Percentiles rank a stretch among this genome's conserved stretches.
These are phyloP conservation scores for Cephus pulcher DNA, from an alignment of 2,888 invertebrate species.

Conservation along the genomic window DNA sequence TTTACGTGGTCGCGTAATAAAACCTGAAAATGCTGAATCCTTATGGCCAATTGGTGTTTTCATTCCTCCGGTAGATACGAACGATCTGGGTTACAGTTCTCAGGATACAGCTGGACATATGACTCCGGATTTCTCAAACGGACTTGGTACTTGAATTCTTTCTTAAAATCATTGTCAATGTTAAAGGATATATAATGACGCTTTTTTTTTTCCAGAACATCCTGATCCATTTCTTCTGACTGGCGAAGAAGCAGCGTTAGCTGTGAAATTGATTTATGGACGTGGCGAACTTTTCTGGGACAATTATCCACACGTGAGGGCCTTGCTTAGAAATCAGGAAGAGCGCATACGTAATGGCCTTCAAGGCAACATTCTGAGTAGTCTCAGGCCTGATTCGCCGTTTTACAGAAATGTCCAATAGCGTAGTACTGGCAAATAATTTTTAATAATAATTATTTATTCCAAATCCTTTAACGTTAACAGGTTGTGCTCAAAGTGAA, in stretches of 20 bases:
- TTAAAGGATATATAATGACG: conserved; percentile 4
- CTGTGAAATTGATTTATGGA: conserved; percentile 69
- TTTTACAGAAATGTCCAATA: conserved; percentile 66
- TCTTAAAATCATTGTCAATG: background rate
- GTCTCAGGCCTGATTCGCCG: conserved; percentile 73
- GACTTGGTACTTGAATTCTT: conserved; percentile 55
- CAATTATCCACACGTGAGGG: conserved; percentile 74
- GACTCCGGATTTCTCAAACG: conserved; percentile 65
- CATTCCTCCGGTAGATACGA: conserved; percentile 66
- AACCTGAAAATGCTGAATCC: conserved; percentile 67
- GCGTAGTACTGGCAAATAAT: background rate
- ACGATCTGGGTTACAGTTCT: conserved; percentile 63
- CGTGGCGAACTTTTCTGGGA: conserved; percentile 74
- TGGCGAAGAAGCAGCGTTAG: conserved; percentile 71
- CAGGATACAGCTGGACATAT: conserved; percentile 59
- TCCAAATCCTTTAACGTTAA: background rate
- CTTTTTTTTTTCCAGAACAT: conserved; percentile 49
- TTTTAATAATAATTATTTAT: background rate
- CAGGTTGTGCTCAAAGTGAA: background rate
- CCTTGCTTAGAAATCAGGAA: conserved; percentile 73
- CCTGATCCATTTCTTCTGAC: conserved; percentile 73
- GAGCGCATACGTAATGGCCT: conserved; percentile 72
- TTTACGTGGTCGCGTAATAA: conserved; percentile 22
- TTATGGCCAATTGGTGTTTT: conserved; percentile 72
- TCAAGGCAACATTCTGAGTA: conserved; percentile 72